Evolutionary conservation across 2,113 vertebrate genomes (phyloP).

Genomic region (Charadrius vociferus): DNA sequence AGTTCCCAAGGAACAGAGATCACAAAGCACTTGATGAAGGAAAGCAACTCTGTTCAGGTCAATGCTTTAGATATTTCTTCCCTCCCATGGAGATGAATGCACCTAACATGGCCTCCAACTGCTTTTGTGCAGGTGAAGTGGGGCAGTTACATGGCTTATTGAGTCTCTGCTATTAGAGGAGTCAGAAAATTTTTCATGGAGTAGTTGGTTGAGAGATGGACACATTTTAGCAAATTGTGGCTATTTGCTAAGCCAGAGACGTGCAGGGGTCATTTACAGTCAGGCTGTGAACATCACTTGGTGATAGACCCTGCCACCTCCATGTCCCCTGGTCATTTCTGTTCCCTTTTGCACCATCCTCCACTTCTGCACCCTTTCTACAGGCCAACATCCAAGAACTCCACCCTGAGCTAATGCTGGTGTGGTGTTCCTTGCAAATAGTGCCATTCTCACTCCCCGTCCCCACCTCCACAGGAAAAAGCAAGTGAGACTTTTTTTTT

Average conservation of each 20-base stretch:
- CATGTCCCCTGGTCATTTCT: too few species aligned
- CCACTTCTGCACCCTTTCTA: background rate
- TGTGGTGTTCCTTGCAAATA: background rate
- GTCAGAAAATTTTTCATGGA: background rate
- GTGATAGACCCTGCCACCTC: background rate
- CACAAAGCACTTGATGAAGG: background rate
- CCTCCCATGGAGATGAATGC: background rate
- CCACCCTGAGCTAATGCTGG: background rate
- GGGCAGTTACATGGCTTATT: background rate
- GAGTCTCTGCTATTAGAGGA: background rate
- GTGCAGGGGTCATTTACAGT: background rate
- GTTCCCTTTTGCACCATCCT: background rate
- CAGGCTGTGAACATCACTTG: background rate
- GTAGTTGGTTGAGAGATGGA: background rate
- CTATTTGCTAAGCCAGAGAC: background rate
- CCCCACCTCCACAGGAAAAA: background rate
- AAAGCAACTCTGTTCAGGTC: background rate
- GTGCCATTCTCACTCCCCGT: fast-evolving
- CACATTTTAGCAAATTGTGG: background rate
- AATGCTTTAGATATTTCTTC: background rate
- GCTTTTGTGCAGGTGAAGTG: background rate
- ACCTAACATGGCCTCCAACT: background rate
- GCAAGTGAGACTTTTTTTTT: background rate
- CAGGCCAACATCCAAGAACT: background rate
- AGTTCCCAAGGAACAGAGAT: background rate